These are phyloP conservation scores for Collichthys lucidus DNA, from an alignment of 2,113 vertebrate species.

Conservation along the genomic window DNA sequence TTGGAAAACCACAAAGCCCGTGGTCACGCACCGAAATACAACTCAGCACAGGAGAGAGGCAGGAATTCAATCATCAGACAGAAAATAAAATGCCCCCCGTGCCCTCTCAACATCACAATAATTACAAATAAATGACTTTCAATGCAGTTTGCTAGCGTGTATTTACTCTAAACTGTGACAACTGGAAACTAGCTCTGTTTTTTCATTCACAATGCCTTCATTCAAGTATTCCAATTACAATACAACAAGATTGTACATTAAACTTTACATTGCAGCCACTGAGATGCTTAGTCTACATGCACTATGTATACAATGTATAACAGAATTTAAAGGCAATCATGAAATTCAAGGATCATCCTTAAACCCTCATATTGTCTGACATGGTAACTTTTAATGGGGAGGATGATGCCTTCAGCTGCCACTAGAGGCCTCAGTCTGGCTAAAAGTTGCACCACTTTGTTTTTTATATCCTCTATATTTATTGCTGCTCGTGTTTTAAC, in stretches of 20 bases:
- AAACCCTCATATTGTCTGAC: background rate
- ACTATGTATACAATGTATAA: background rate
- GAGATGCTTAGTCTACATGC: background rate
- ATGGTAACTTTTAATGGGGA: background rate
- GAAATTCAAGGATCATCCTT: background rate
- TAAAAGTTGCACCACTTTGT: constrained; percentile 46
- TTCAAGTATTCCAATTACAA: background rate
- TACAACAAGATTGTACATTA: background rate
- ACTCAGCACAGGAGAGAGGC: constrained; percentile 58
- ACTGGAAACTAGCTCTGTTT: constrained; percentile 21
- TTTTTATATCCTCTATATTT: constrained; percentile 41
- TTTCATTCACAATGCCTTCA: constrained; percentile 8
- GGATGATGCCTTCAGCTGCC: constrained; percentile 43
- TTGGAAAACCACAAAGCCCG: constrained; percentile 73
- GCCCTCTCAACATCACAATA: constrained; percentile 69
- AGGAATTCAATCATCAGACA: constrained; percentile 79
- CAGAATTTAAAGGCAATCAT: background rate
- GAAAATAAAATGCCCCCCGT: constrained; percentile 76
- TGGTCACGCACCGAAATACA: constrained; percentile 75
- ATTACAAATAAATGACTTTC: constrained; percentile 67
- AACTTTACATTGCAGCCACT: constrained; percentile 1
- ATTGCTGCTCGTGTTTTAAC: constrained; percentile 50
- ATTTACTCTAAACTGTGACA: constrained; percentile 43
- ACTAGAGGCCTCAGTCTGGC: constrained; percentile 58
- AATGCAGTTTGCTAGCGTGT: constrained; percentile 45